These are phyloP conservation scores for Gerosis bhagava DNA, from an alignment of 2,888 invertebrate species.

Conservation along the genomic window DNA sequence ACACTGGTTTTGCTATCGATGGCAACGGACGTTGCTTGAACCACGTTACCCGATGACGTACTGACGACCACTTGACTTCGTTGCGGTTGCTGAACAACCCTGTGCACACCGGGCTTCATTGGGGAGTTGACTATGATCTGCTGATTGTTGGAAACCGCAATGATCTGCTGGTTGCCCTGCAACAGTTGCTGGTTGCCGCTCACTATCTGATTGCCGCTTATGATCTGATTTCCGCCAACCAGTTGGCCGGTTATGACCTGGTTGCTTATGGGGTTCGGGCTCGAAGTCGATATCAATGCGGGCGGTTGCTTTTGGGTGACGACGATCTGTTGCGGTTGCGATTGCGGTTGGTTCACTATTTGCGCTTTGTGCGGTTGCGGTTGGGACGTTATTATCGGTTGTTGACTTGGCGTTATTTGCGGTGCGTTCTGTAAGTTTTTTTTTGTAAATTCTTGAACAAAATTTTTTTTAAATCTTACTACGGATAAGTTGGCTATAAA, in stretches of 20 bases:
- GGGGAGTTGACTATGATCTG: constrained; percentile 68
- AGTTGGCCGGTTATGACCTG: constrained; percentile 33
- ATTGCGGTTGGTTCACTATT: constrained; percentile 58
- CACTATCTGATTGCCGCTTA: constrained; percentile 41
- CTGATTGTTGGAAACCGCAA: constrained; percentile 67
- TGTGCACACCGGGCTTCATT: constrained; percentile 57
- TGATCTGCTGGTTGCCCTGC: constrained; percentile 63
- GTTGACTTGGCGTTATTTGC: constrained; percentile 72
- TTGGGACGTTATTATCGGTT: constrained; percentile 72
- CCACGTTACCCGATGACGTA: constrained; percentile 40
- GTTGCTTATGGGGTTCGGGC: constrained; percentile 46
- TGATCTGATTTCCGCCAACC: constrained; percentile 39
- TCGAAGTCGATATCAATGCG: constrained; percentile 57
- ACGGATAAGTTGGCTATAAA: too few relatives aligned
- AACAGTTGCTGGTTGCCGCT: constrained; percentile 51
- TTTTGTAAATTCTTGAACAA: too few relatives aligned
- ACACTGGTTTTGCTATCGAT: constrained; percentile 53
- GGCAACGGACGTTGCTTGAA: constrained; percentile 40
- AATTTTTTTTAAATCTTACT: too few relatives aligned
- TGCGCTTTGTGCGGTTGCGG: constrained; percentile 81
- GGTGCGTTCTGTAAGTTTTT: constrained; percentile 56
- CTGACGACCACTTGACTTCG: constrained; percentile 49
- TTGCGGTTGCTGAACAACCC: constrained; percentile 57
- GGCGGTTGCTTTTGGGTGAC: constrained; percentile 72
- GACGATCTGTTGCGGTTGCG: constrained; percentile 63